Base-by-base conservation (phyloP, 2,113 vertebrate genomes). In the Polypterus bichir region DNA sequence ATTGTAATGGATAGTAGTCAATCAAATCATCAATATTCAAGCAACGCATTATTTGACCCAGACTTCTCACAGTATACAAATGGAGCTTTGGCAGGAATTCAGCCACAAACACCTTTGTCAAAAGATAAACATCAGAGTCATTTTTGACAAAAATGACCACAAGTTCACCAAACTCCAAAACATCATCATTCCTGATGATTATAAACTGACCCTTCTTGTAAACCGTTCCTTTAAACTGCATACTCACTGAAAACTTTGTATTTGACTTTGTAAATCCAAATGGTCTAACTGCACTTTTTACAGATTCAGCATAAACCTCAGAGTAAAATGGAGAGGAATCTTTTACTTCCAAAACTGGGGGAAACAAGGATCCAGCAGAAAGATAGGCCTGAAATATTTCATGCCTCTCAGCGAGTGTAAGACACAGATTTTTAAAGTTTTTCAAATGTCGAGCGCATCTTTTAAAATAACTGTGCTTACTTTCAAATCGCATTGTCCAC, bases 401-500 rank as follows among this genome's bases (percentile, higher is more conserved):
- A 49, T 69, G 65, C 5, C 61, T 67, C 10, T 61, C 62, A 48
- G 56, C 57, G 67, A 69, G 62, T 55, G 59, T 68, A 9, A 66
- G 59, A 48, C 59, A 71, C 6, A 69, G 11, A 57, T 68, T 68
- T 63, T 70, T 65, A 52, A 69, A 67, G 11, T 69, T 69, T 11
- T 69, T 56, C 55, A 53, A 57, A 53, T 58, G 66, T 48, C 60
- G 46, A 8, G 64, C 60, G 66, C 62, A 70, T 54, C 60, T 63
- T 60, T 70, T 69, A 7, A 73, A 70, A 44, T 68, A 69, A 3
- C 1, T 27, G 27, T 27, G 27, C 27, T 27, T 27, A 27, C 61
- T 69, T 5, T 71, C 70, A 44, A 71, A 69, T 9, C 48, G 49
- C 57, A 69, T 9, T n/a, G 67, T 63, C 67, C 67, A 71, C 49